Evolutionary conservation across 1,140 invertebrate genomes (phyloP).

Genomic region (Euglossa dilemma): DNA sequence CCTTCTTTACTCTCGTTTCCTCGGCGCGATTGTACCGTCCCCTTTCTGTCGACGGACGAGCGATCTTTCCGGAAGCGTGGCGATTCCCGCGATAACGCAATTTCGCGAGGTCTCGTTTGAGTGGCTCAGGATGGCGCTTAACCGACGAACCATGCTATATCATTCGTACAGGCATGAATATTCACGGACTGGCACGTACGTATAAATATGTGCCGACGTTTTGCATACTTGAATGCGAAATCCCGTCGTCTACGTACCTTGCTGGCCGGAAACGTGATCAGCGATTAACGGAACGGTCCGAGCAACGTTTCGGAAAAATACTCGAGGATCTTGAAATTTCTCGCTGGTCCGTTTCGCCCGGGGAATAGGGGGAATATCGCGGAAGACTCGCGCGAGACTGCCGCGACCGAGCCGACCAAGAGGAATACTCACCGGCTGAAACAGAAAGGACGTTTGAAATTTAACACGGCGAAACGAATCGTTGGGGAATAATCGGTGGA

Average conservation of each 20-base stretch:
- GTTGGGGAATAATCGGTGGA: too few relatives aligned
- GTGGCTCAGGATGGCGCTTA: conserved; percentile 34
- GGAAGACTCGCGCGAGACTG: conserved; percentile 16
- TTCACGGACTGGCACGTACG: conserved; percentile 34
- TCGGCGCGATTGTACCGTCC: too few relatives aligned
- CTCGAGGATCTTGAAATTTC: not conserved
- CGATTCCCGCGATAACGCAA: conserved; percentile 39
- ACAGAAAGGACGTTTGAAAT: conserved; percentile 58
- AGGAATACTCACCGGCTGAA: conserved; percentile 77
- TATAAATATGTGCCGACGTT: conserved; percentile 34
- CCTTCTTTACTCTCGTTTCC: not conserved
- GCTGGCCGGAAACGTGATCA: conserved; percentile 2
- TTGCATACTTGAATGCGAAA: conserved; percentile 17
- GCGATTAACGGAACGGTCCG: conserved; percentile 4
- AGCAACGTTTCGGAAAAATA: conserved; percentile 21
- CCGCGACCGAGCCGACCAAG: not conserved
- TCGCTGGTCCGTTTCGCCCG: not conserved
- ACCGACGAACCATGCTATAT: conserved; percentile 45
- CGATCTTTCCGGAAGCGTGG: conserved; percentile 18
- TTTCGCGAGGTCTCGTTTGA: conserved; percentile 24
- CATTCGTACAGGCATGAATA: conserved; percentile 56
- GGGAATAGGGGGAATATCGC: not conserved
- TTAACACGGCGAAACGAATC: too few relatives aligned
- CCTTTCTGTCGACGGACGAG: not conserved
- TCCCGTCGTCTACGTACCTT: not conserved